A percentile compares a stretch with the other conserved stretches of the same genome.
These are phyloP conservation scores for Polypedilum vanderplanki DNA, from an alignment of 1,140 invertebrate species.

Conservation along the genomic window DNA sequence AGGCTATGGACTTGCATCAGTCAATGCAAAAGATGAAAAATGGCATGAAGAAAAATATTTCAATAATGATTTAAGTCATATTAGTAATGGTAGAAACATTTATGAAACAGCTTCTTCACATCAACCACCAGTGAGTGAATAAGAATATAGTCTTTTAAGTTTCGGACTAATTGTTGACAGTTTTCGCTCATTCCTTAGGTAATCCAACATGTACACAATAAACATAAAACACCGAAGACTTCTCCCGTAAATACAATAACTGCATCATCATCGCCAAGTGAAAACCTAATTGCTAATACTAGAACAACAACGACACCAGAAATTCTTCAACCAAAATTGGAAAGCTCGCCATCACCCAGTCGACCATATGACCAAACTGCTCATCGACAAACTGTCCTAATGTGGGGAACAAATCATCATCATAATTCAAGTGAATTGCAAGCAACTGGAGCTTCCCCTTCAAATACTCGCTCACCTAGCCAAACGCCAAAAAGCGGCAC, in stretches of 20 bases:
- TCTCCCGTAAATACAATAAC: slow-evolving; percentile 29
- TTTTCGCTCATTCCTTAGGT: slow-evolving; percentile 11
- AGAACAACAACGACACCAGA: slow-evolving; percentile 49
- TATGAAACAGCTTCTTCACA: slow-evolving; percentile 22
- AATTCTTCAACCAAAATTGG: slow-evolving; percentile 40
- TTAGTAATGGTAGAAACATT: slow-evolving; percentile 31
- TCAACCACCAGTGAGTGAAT: not conserved
- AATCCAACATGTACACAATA: slow-evolving; percentile 26
- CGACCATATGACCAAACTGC: slow-evolving; percentile 54
- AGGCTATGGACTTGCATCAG: slow-evolving; percentile 41
- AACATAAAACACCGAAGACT: slow-evolving; percentile 28
- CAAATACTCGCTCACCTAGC: slow-evolving; percentile 46
- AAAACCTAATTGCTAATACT: not conserved
- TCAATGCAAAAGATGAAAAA: slow-evolving; percentile 39
- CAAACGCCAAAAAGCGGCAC: slow-evolving; percentile 31
- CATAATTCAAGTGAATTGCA: slow-evolving; percentile 41
- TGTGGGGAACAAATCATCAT: slow-evolving; percentile 63
- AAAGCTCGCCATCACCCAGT: slow-evolving; percentile 38
- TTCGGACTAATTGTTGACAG: not conserved
- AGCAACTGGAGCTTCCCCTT: slow-evolving; percentile 37
- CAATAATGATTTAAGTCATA: slow-evolving; percentile 38
- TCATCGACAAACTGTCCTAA: slow-evolving; percentile 69
- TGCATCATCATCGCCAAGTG: slow-evolving; percentile 35
- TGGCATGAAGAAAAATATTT: slow-evolving; percentile 44
- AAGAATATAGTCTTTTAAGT: slow-evolving; percentile 32